Evolutionary conservation across 2,888 invertebrate genomes (phyloP), one percentile per base, ranked within the genome.

Genomic region (Rhyacophila evoluta): DNA sequence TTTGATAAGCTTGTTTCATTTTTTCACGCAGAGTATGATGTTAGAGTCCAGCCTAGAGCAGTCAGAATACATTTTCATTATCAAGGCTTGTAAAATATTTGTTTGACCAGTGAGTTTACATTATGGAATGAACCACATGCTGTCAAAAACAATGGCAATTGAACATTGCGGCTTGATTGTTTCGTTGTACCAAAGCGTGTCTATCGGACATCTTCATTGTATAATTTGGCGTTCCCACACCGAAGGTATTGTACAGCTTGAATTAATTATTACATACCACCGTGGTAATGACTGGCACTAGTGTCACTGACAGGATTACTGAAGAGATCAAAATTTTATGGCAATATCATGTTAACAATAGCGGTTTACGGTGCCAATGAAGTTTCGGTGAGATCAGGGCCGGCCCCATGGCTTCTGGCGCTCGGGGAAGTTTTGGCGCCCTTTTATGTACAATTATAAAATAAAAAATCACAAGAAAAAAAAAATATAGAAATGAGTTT

Each of bases 181-280:
- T 75, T 75, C 67, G 2, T 5, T 68, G 67, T 28, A 75, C 15
- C 69, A 75, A 5, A 29, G 29, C 75, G 75, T 75, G 75, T 75
- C 68, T 75, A 75, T 75, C 75, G 28, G 67, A 33, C 29, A 75
- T 75, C 75, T 75, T 68, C n/a, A 75, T 75, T 75, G 75, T 75
- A 36, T 33, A 15, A 68, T 75, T 75, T 55, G 68, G 25, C 15
- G 75, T 75, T 75, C 75, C 33, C 75, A 75, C 55, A 55, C 25
- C 55, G 1, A 41, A 55, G 55, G 55, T 55, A 55, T 19, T 55
- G 55, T 55, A 55, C 55, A 5, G 10, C 19, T 33, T 15, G 68
- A 75, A 75, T 75, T 67, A 75, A 74, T 74, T 74, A 74, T 29
- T 72, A 69, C 19, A 33, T 33, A 33, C 4, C 29, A 33, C 5